These are phyloP conservation scores for Larimichthys crocea DNA, from an alignment of 2,113 vertebrate genomes.

Conservation along the genomic window DNA sequence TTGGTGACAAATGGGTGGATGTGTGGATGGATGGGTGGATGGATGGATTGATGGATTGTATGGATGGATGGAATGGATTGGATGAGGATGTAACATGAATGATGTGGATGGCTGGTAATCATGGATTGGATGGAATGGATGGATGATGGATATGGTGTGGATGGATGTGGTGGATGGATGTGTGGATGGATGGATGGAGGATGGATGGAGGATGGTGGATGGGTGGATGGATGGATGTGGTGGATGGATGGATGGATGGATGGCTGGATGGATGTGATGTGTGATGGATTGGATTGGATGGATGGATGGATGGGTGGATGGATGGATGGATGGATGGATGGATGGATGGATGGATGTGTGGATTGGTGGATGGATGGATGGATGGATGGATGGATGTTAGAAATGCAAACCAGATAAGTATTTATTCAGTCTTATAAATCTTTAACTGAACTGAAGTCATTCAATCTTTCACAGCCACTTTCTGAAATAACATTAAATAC, in stretches of 20 bases:
- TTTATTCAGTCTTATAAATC: neutral
- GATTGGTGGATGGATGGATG: neutral
- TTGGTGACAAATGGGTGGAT: neutral
- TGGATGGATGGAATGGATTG: too few species aligned
- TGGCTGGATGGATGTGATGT: neutral
- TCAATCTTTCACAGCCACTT: neutral
- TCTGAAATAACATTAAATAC: neutral
- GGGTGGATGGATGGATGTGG: too few species aligned
- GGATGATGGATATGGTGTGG: too few species aligned
- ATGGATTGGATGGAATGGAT: too few species aligned
- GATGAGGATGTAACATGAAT: too few species aligned
- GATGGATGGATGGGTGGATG: too few species aligned
- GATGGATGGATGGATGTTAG: neutral
- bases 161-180: too few species aligned
- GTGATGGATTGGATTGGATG: neutral
- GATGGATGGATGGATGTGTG: neutral
- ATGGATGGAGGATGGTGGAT: too few species aligned
- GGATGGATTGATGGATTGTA: too few species aligned
- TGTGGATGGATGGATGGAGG: neutral
- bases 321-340: neutral
- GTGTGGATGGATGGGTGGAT: too few species aligned
- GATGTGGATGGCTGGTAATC: too few species aligned
- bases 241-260: too few species aligned
- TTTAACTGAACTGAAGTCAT: neutral
- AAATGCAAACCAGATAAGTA: neutral